Conservation (phyloP, 2,797 vertebrate genomes). For the Dicrostonyx torquatus region DNA sequence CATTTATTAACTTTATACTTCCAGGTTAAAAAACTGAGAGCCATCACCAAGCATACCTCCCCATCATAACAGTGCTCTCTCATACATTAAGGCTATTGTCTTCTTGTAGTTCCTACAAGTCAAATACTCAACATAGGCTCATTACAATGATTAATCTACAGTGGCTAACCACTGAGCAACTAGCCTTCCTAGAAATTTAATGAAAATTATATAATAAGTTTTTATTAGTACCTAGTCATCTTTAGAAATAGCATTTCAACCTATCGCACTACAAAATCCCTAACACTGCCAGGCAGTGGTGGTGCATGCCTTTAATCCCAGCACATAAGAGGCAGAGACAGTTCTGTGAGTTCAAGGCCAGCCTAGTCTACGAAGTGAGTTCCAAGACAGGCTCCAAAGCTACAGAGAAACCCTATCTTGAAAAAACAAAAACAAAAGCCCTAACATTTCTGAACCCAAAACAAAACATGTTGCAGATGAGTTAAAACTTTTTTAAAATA, state of each 20-base stretch:
- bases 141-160: neutral
- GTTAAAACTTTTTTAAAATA: conserved; percentile 14
- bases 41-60: neutral
- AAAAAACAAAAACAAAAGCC: neutral
- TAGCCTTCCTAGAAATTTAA: neutral
- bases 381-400: too few relatives aligned
- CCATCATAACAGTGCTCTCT: neutral
- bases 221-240: conserved; percentile 8
- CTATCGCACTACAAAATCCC: conserved; percentile 19
- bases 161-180: neutral
- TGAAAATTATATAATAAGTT: conserved; percentile 19
- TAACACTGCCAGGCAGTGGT: neutral
- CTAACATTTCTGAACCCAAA: conserved; percentile 53
- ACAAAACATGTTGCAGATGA: conserved; percentile 36
- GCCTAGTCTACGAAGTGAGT: too few relatives aligned
- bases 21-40: neutral
- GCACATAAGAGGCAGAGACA: too few relatives aligned
- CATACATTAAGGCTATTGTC: neutral
- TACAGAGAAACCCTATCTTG: too few relatives aligned
- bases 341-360: too few relatives aligned
- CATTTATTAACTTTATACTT: conserved; percentile 5
- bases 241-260: conserved; percentile 47
- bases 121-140: neutral
- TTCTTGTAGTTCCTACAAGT: conserved; percentile 49
- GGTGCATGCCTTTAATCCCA: too few relatives aligned